Percentiles rank a stretch among this genome's conserved stretches.
Evolutionary conservation across 2,888 invertebrate species (phyloP).

Genomic region (Scelioninae gen. 1): DNA sequence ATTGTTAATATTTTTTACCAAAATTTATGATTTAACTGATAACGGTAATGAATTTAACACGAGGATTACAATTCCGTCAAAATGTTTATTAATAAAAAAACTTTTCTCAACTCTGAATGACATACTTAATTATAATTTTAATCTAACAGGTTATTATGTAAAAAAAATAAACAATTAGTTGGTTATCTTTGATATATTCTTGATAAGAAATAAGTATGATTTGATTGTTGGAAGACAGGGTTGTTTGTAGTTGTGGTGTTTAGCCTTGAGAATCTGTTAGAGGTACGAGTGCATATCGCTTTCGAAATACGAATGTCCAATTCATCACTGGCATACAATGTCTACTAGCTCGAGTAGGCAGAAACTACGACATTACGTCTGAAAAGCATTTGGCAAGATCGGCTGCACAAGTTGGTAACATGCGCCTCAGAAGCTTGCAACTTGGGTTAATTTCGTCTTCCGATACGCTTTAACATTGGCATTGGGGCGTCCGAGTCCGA

Average conservation of each 20-base stretch:
- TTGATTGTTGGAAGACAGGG: conserved; percentile 11
- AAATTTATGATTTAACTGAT: too few relatives aligned
- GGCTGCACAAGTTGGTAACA: conserved; percentile 57
- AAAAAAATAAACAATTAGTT: too few relatives aligned
- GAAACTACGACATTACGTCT: conserved; percentile 65
- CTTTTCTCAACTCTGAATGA: too few relatives aligned
- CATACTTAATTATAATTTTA: too few relatives aligned
- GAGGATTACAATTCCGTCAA: too few relatives aligned
- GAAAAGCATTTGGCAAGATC: conserved; percentile 70
- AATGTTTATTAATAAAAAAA: too few relatives aligned
- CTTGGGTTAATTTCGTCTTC: conserved; percentile 75
- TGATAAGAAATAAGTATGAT: neutral
- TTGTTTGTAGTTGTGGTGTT: conserved; percentile 2
- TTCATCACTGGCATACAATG: conserved; percentile 60
- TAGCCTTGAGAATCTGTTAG: conserved; percentile 43
- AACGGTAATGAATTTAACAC: too few relatives aligned
- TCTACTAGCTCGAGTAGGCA: conserved; percentile 51
- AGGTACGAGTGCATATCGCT: conserved; percentile 40
- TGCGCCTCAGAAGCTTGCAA: conserved; percentile 64
- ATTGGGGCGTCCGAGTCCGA: conserved; percentile 72
- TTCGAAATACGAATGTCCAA: conserved; percentile 53
- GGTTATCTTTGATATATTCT: too few relatives aligned
- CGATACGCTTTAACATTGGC: conserved; percentile 76
- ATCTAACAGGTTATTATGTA: too few relatives aligned
- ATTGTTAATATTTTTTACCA: too few relatives aligned